Base-by-base conservation (phyloP, 2,113 vertebrate genomes). In the Paramisgurnus dabryanus region DNA sequence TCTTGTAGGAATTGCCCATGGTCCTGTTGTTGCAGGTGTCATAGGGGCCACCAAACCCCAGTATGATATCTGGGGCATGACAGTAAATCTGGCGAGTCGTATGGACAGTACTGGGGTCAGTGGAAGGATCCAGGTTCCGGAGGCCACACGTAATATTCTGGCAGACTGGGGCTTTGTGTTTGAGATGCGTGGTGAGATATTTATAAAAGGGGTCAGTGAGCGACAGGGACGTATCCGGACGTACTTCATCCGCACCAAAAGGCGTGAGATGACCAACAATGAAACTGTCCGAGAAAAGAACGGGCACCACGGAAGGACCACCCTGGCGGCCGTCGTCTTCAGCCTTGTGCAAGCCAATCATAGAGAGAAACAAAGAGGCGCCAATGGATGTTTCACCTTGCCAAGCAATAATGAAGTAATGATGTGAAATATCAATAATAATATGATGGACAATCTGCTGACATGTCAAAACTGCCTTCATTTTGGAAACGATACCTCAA, bases 161-260 rank as follows among this genome's bases (percentile, higher is more conserved):
- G 93, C 94, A 61, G 94, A 97, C 49, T 94, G 95, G 76, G 97
- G 97, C 45, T 99, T 99, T 73, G 91, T 95, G 78, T 95, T 98
- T 64, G 96, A 98, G 88, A 95, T 98, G 70, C 94, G 96, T 3
- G 96, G 96, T 80, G 96, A 99, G 90, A 97, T 98, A 87, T 99
- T 96, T 5, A 94, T 98, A 77, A 98, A 99, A 86, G 97, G 97
- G 81, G 98, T 98, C 84, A 99, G 97, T 17, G 97, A 99, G 86
- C 90, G 92, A 76, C 95, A 96, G 87, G 97, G 97, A 73, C 95
- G 96, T 83, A 93, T 99, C 83, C 96, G 95, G 84, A 99, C 97
- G 0, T 97, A 97, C 90, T 99, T 98, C 93, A 95, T 99, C 89
- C 94, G 95, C 90, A 97, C 92, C 90, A 79, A 85, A 79, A 94